Evolutionary conservation across 30 jellyfish, hydroid and myxozoan species (phyloP).

Genomic region (Mastigias papua): DNA sequence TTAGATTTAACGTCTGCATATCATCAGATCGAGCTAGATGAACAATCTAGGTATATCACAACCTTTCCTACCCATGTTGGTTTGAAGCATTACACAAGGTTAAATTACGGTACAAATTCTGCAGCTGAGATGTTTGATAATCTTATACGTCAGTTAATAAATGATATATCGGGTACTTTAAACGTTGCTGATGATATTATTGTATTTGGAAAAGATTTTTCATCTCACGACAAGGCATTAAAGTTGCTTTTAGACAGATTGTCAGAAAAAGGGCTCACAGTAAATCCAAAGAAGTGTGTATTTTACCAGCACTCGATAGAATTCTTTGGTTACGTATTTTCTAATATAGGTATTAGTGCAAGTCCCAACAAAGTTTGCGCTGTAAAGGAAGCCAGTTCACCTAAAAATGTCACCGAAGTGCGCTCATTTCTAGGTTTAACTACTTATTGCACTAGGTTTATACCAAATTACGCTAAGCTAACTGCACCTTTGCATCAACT

Average conservation of each 20-base stretch:
- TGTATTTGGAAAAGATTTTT: not conserved
- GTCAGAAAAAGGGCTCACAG: not conserved
- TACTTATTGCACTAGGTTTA: constrained; percentile 11
- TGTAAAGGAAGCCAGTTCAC: not conserved
- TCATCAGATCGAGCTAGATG: constrained; percentile 45
- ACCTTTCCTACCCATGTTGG: constrained; percentile 29
- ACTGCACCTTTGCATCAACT: constrained; percentile 41
- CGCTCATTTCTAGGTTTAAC: constrained; percentile 49
- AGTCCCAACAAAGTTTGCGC: constrained; percentile 3
- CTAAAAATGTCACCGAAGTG: constrained; percentile 29
- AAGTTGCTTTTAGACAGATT: not conserved
- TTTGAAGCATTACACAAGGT: not conserved
- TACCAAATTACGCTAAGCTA: constrained; percentile 4
- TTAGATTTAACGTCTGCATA: not conserved
- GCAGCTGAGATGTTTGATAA: not conserved
- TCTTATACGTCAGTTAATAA: not conserved
- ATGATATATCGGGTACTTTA: not conserved
- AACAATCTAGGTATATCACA: constrained; percentile 3
- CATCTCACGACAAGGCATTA: not conserved
- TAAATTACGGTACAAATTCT: not conserved
- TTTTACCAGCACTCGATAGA: not conserved
- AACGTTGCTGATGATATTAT: not conserved
- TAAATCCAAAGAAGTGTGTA: not conserved
- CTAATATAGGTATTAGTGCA: not conserved
- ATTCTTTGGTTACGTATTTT: not conserved